Percentiles rank a stretch among this genome's conserved stretches.
Conservation (phyloP, 2,113 vertebrate species). For the Pleuronectes platessa region DNA sequence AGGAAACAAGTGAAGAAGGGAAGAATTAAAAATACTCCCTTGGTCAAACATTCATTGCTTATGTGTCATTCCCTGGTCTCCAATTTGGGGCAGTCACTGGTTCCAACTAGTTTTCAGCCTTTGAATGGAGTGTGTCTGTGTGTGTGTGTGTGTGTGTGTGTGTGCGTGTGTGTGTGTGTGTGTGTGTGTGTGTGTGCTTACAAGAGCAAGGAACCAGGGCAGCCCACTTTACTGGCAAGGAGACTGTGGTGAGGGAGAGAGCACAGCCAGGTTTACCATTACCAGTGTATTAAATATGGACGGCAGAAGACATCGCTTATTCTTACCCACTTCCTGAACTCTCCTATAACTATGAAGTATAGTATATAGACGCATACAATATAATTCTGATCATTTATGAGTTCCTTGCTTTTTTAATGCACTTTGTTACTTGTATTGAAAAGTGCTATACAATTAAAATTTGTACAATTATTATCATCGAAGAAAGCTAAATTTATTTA, state of each 20-base stretch:
- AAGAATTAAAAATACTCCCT: not conserved
- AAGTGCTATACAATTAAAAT: too few relatives aligned
- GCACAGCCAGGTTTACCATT: not conserved
- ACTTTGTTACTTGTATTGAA: too few relatives aligned
- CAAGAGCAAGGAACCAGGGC: constrained; percentile 13
- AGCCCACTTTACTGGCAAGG: constrained; percentile 12
- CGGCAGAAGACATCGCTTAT: not conserved
- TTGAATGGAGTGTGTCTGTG: not conserved
- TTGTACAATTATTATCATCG: too few relatives aligned
- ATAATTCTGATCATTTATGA: not conserved
- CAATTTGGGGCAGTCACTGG: not conserved
- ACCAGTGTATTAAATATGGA: not conserved
- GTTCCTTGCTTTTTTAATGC: not conserved
- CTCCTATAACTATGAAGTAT: not conserved
- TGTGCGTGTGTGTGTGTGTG: too few relatives aligned
- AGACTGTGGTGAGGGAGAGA: not conserved
- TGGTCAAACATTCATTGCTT: not conserved
- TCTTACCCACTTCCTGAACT: constrained; percentile 26
- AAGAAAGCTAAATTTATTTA: too few relatives aligned
- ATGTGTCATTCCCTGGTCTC: not conserved
- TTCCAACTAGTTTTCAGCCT: not conserved
- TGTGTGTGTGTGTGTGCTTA: not conserved
- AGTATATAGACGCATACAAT: not conserved
- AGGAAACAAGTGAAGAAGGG: too few relatives aligned
- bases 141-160: too few relatives aligned